Evolutionary conservation across 2,888 invertebrate genomes (phyloP), one percentile per base, ranked within the genome.

Genomic region (Campoplex nolae): DNA sequence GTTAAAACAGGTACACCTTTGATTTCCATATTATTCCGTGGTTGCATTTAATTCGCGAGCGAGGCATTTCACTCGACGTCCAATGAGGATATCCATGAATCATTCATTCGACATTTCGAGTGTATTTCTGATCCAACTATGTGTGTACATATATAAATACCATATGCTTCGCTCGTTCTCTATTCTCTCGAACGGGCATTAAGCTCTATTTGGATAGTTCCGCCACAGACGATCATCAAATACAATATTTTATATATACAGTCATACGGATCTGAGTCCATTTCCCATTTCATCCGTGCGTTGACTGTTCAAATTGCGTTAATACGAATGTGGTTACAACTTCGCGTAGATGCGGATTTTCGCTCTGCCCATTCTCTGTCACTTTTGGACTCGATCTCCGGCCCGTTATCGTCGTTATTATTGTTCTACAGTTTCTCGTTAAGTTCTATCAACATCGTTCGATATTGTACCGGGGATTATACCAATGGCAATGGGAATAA

Each of bases 71-170:
- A 58, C 80, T 77, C 80, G 71, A 76, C 71, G 54, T 77, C 81
- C 54, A 77, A 67, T 73, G 80, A 56, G 48, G 76, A 78, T 83
- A 71, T 77, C 67, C 73, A 81, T 86, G 84, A 86, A 84, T 84
- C 77, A 86, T 84, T 86, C 74, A 86, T 86, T 62, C 81, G 81
- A 81, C 86, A 86, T 86, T 86, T 81, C 73, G 70, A 68, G 81
- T 70, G 74, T 67, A 81, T 70, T 86, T 45, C 68, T 51, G 58
- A 28, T 71, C 51, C 23, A 71, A 62, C 62, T 62, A 45, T 67
- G 18, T 42, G 38, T 62, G 62, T n/a, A 73, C 28, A 62, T 35
- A 62, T 35, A 62, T 51, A 54, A 62, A 45, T 71, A 65, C 13
- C 68, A 13, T 48, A 73, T 65, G 51, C 35, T 48, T 3, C 16